Evolutionary conservation across 2,113 vertebrate genomes (phyloP).

Genomic region (Vidua chalybeata): DNA sequence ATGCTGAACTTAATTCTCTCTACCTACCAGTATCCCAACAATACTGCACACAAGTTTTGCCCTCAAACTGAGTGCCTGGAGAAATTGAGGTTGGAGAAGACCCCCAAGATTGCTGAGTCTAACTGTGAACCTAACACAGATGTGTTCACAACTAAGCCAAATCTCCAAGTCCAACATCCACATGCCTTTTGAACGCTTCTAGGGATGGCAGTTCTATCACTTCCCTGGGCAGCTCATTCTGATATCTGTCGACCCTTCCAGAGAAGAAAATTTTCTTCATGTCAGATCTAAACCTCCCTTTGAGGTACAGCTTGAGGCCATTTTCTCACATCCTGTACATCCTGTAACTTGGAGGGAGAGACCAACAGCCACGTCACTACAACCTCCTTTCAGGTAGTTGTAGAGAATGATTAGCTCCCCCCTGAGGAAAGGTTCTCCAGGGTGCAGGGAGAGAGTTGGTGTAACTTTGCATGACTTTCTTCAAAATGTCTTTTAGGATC

Average conservation of each 20-base stretch:
- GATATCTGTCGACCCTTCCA: neutral
- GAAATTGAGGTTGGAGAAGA: neutral
- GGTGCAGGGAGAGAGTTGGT: neutral
- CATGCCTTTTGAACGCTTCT: neutral
- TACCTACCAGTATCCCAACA: neutral
- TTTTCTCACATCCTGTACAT: neutral
- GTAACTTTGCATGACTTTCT: neutral
- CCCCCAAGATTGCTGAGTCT: neutral
- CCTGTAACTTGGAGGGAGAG: neutral
- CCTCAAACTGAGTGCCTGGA: too few relatives aligned
- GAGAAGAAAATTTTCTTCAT: neutral
- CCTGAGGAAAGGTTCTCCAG: neutral
- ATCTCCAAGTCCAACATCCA: neutral
- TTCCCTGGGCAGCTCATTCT: neutral
- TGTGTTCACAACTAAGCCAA: neutral
- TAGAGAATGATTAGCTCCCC: fast-evolving
- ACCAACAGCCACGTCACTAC: neutral
- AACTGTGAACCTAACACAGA: neutral
- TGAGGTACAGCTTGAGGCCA: neutral
- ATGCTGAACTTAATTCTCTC: neutral
- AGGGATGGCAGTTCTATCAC: neutral
- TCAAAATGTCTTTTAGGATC: neutral
- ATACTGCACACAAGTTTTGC: neutral
- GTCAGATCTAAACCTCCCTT: neutral
- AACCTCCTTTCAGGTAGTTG: neutral